Evolutionary conservation across 2,797 vertebrate genomes (phyloP), one percentile per base, ranked within the genome.

Genomic region (Sebastolobus alascanus): DNA sequence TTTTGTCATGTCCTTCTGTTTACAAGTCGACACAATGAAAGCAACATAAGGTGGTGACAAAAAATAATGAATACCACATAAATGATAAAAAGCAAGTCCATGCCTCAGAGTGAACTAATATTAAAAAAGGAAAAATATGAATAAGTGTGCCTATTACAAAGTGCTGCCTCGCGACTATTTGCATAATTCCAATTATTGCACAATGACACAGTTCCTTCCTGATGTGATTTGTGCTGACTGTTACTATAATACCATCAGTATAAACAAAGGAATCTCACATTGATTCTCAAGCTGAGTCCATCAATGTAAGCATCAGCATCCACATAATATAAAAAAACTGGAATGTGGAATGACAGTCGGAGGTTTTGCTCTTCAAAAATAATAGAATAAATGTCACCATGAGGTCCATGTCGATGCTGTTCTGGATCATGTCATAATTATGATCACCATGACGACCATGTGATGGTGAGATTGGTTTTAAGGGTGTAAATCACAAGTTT

Each of bases 171-270:
- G 90, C 84, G 77, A 87, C 31, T 88, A 94, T 95, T 95, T 95
- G 92, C 92, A 94, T 94, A 94, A 95, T 95, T 94, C 84, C 93
- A 94, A 94, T 94, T 93, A 95, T 91, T 90, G 87, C 91, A 89
- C 90, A 83, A 90, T 93, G 93, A 94, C 92, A 94, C 88, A 92
- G 82, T 93, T 92, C 85, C 90, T 92, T 93, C 89, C 89, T 91
- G 92, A 90, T 91, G 83, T 92, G 89, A 93, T 94, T 94, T 94
- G 87, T 93, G 93, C 93, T 93, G 94, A 94, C 93, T 92, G 87
- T 85, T 93, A 29, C 37, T 66, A 13, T 46, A 93, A 94, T 93
- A 92, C 91, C 91, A 93, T 94, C 92, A 93, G 94, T 93, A 91
- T 88, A 93, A 94, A 94, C 92, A 94, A 90, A 91, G 68, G 79